Base-by-base conservation (phyloP, 2,888 invertebrate species). In the Iphiclides podalirius region DNA sequence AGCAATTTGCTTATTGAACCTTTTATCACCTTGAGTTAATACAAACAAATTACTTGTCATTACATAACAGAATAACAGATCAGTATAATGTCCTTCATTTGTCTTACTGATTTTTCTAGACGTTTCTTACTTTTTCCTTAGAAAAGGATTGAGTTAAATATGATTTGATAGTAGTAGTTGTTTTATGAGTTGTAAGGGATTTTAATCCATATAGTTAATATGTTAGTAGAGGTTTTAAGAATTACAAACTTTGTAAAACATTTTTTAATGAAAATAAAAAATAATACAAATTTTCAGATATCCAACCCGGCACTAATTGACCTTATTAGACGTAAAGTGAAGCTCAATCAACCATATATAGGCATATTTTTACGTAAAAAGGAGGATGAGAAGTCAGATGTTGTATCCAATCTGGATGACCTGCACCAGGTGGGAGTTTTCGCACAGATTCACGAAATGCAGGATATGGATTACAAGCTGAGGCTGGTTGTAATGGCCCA, bases 401-500 rank as follows among this genome's bases (percentile, higher is more conserved):
- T 97, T 12, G 95, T 99, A 0, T 90, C 93, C 8, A 94, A 90
- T 45, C 69, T 98, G 16, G 93, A 94, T 53, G 98, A 99, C 57
- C 90, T 99, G 31, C 95, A 98, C 73, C 86, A 92, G 43, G 91
- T 98, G 16, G 99, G 99, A 6, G 96, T 98, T 1, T 99, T 99
- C 81, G 99, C 98, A 6, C 98, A 99, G 86, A 98, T 99, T 58
- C 96, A 98, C 63, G 99, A 99, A 81, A 92, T 99, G 86, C 98
- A 98, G 75, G 98, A 98, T 73, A 90, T 98, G 72, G 98, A 97
- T 4, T 96, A 96, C 68, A 94, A 94, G 72, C 77, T 98, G 40
- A 90, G 97, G 51, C 91, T 99, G 66, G 97, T 99, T 2, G 95
- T 99, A 6, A 97, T 97, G 93, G 98, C 97, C 0, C 98, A 98